phyloP scores from a whole-genome alignment of 2,888 invertebrate genomes.

The Sminthurides aquaticus region DNA sequence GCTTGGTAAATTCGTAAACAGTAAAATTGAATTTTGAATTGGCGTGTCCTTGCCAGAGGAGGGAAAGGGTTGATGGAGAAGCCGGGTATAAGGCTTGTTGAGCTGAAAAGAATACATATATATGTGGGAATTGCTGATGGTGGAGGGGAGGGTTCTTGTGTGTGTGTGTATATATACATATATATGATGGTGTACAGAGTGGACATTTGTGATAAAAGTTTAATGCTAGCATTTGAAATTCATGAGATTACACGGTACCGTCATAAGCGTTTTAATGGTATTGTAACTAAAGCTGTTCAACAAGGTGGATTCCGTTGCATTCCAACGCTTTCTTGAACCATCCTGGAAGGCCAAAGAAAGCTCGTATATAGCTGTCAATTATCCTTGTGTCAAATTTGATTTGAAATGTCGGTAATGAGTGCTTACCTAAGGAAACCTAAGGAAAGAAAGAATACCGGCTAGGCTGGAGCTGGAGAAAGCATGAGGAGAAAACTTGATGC shows the following conservation, averaged over 20 bases:
- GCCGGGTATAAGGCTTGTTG: not conserved
- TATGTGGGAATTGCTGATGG: not conserved
- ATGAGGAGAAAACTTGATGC: too few relatives aligned
- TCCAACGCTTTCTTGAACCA: not conserved
- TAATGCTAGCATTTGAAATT: constrained; percentile 1
- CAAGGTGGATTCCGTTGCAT: not conserved
- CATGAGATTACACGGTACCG: constrained; percentile 4
- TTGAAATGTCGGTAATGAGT: not conserved
- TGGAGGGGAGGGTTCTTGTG: not conserved
- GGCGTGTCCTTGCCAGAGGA: too few relatives aligned
- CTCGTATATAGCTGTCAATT: not conserved
- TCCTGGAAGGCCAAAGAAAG: not conserved
- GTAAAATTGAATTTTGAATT: not conserved
- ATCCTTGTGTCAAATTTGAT: not conserved
- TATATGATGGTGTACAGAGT: not conserved
- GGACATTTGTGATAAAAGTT: not conserved
- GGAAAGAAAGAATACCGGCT: too few relatives aligned
- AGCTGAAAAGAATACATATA: not conserved
- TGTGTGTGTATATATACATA: too few relatives aligned
- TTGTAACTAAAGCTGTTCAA: not conserved
- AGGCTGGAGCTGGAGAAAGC: too few relatives aligned
- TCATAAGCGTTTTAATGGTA: not conserved
- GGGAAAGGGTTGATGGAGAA: not conserved
- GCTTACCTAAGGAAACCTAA: too few relatives aligned
- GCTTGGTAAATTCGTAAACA: not conserved